Evolutionary conservation across 1,140 invertebrate species (phyloP).

Genomic region (Zaprionus kolodkinae): DNA sequence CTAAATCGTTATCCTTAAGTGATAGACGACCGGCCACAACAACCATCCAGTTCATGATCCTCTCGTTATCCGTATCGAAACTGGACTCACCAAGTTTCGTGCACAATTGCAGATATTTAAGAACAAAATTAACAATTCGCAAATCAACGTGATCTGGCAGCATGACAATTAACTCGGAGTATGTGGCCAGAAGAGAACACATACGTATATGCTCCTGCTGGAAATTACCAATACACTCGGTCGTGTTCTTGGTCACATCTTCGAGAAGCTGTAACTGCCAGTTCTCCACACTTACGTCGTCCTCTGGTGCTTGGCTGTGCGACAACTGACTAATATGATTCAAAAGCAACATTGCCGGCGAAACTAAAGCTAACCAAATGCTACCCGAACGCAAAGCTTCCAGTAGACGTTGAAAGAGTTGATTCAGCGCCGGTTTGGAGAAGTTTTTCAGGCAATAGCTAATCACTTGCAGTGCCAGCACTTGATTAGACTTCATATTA

Average conservation of each 20-base stretch:
- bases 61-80: slow-evolving; percentile 77
- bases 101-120: slow-evolving; percentile 69
- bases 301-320: slow-evolving; percentile 48
- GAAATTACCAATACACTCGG: slow-evolving; percentile 40
- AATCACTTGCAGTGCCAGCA: slow-evolving; percentile 63
- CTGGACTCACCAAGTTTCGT: slow-evolving; percentile 59
- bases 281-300: slow-evolving; percentile 13
- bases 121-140: slow-evolving; percentile 56
- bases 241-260: slow-evolving; percentile 39
- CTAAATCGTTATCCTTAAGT: slow-evolving; percentile 58
- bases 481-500: slow-evolving; percentile 69
- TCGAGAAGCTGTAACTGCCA: slow-evolving; percentile 53
- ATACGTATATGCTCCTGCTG: slow-evolving; percentile 54
- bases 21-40: slow-evolving; percentile 70
- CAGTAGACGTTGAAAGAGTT: slow-evolving; percentile 62
- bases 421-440: slow-evolving; percentile 72
- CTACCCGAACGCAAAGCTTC: slow-evolving; percentile 47
- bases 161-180: slow-evolving; percentile 71
- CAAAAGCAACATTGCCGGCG: slow-evolving; percentile 55
- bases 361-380: slow-evolving; percentile 65
- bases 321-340: slow-evolving; percentile 62
- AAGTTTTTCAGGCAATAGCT: slow-evolving; percentile 59
- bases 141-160: slow-evolving; percentile 35
- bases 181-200: slow-evolving; percentile 60
- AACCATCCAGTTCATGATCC: slow-evolving; percentile 80